phyloP scores from a whole-genome alignment of 2,797 vertebrate species.

The Mormyrops boulengeri region DNA sequence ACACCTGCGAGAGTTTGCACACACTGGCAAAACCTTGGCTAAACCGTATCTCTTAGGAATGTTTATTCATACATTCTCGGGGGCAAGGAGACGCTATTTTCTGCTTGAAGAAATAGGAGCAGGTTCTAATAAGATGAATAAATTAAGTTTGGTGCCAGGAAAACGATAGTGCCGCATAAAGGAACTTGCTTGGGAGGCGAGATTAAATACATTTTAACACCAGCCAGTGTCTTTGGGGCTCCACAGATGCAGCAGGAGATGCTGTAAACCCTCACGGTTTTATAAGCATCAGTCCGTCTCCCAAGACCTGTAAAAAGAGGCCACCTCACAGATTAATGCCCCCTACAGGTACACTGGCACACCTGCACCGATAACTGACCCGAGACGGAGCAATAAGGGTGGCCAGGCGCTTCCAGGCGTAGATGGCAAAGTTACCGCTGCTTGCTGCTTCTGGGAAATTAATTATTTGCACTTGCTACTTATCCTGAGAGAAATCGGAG shows the following conservation, averaged over 20 bases:
- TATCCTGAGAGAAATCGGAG: background rate
- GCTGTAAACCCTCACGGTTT: slow-evolving; percentile 30
- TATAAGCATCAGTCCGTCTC: slow-evolving; percentile 36
- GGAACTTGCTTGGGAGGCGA: slow-evolving; percentile 25
- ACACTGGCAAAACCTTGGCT: background rate
- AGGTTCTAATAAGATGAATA: slow-evolving; percentile 30
- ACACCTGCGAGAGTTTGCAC: background rate
- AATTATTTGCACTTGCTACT: slow-evolving; percentile 19
- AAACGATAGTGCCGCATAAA: slow-evolving; percentile 24
- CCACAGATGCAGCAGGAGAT: slow-evolving; percentile 22
- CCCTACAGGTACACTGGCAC: slow-evolving; percentile 18
- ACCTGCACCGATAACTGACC: slow-evolving; percentile 21
- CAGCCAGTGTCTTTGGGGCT: slow-evolving; percentile 27
- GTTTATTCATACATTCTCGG: slow-evolving; percentile 27
- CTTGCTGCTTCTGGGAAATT: slow-evolving; percentile 16
- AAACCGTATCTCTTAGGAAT: background rate
- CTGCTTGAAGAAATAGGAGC: slow-evolving; percentile 28
- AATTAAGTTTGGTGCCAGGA: slow-evolving; percentile 28
- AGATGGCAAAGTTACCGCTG: slow-evolving; percentile 11
- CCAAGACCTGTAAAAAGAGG: slow-evolving; percentile 23
- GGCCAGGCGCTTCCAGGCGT: slow-evolving; percentile 21
- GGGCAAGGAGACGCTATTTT: slow-evolving; percentile 24
- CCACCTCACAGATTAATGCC: slow-evolving; percentile 24
- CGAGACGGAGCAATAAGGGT: background rate
- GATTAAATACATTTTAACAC: slow-evolving; percentile 34